Evolutionary conservation across 2,888 invertebrate species (phyloP).

Genomic region (Cerastis rubricosa): DNA sequence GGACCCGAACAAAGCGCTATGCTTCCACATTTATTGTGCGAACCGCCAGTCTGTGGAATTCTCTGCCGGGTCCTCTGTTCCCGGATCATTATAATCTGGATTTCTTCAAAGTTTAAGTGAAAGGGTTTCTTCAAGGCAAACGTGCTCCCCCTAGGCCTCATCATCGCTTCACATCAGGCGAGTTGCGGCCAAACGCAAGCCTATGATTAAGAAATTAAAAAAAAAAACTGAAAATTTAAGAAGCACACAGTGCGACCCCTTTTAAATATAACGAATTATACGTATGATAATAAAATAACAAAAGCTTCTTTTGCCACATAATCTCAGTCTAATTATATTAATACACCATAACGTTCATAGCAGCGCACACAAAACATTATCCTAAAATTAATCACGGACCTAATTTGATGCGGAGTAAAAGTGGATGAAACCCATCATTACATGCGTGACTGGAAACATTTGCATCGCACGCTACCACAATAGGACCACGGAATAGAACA

Average conservation of each 20-base stretch:
- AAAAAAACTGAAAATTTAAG: background rate
- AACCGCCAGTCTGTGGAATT: too few species aligned
- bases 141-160: too few species aligned
- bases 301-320: background rate
- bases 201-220: too few species aligned
- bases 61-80: too few species aligned
- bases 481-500: constrained; percentile 5
- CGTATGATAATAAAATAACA: background rate
- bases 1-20: too few species aligned
- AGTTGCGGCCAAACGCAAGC: too few species aligned
- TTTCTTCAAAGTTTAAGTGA: too few species aligned
- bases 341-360: constrained; percentile 4
- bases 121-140: too few species aligned
- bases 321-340: constrained; percentile 22
- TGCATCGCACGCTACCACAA: constrained; percentile 60
- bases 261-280: background rate
- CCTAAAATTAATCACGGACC: constrained; percentile 52
- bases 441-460: constrained; percentile 65
- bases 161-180: too few species aligned
- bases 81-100: too few species aligned
- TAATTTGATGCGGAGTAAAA: constrained; percentile 47
- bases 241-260: background rate
- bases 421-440: constrained; percentile 46
- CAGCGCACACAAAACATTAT: constrained; percentile 31
- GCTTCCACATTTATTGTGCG: too few species aligned